phyloP scores from a whole-genome alignment of 2,113 vertebrate species.

The Neodontobutis hainanensis region DNA sequence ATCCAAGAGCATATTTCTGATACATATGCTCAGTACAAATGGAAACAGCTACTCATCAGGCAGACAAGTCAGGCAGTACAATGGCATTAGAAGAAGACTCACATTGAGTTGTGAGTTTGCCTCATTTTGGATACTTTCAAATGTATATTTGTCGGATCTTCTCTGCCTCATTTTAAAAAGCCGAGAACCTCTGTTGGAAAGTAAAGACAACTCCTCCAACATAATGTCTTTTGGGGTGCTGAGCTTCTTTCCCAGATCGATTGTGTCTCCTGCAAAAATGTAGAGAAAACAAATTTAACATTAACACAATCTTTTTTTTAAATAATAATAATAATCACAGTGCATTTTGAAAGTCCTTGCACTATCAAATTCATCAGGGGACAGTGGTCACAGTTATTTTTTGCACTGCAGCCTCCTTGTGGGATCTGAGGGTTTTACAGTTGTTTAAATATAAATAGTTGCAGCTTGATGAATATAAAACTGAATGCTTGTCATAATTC shows the following conservation, averaged over 20 bases:
- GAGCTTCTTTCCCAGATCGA: slow-evolving; percentile 95
- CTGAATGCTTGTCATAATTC: not conserved
- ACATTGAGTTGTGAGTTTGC: slow-evolving; percentile 86
- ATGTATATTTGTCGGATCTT: slow-evolving; percentile 97
- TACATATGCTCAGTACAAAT: not conserved
- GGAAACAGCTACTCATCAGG: not conserved
- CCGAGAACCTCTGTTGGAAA: slow-evolving; percentile 92
- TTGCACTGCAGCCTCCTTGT: not conserved
- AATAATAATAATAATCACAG: not conserved
- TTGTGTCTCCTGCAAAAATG: slow-evolving; percentile 75
- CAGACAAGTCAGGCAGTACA: slow-evolving; percentile 7
- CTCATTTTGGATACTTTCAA: slow-evolving; percentile 94
- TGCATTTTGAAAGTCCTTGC: not conserved
- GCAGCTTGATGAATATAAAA: not conserved
- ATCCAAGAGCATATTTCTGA: slow-evolving; percentile 36
- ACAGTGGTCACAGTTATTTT: not conserved
- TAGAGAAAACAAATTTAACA: not conserved
- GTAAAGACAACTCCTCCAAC: slow-evolving; percentile 93
- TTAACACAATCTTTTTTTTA: not conserved
- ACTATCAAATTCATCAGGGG: not conserved
- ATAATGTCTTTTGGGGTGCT: slow-evolving; percentile 95
- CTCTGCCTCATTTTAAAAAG: slow-evolving; percentile 97
- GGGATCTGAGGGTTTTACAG: not conserved
- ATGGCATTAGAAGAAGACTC: slow-evolving; percentile 59
- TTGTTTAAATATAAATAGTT: not conserved